Evolutionary conservation across 2,797 vertebrate genomes (phyloP), one percentile per base, ranked within the genome.

Genomic region (Argentina silus): DNA sequence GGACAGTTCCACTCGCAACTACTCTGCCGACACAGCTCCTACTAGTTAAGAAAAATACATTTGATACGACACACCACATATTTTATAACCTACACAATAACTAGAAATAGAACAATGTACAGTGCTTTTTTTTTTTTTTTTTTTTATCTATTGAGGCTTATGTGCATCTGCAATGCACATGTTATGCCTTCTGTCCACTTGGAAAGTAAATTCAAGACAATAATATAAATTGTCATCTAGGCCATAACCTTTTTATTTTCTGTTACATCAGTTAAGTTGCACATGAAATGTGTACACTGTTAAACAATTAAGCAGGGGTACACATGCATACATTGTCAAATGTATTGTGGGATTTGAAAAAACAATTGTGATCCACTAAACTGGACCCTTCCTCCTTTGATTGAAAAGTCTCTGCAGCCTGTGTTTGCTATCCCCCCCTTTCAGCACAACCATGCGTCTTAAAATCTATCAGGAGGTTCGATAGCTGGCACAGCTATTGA

Each of bases 391-490:
- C 53, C 17, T 73, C n/a, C 44, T 57, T n/a, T 79, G 57, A 75
- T 36, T 50, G 61, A 44, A 67, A 67, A 51, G 48, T 66, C 73
- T 72, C 62, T 19, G 47, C 53, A 68, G 57, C 45, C 62, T 64
- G 50, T 67, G 76, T 77, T 79, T 67, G 70, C 67, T 70, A 66
- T 80, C 78, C 72, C 47, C 56, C 27, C 12, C 70, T 76, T 68
- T 71, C 63, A 45, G 63, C 60, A 67, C 10, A 51, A 69, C 67
- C 70, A 60, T 56, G 73, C 74, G 78, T 79, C 74, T 72, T 79
- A 64, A 74, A 57, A 89, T 85, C 82, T 66, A 90, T 87, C 79
- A 77, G 45, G 36, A 67, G 15, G 70, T 83, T 90, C 82, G 81
- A 83, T 85, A 81, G 19, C 73, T 47, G 66, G 73, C 72, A 80